Evolutionary conservation across 2,797 vertebrate genomes (phyloP).

Genomic region (Odontamblyopus rebecca): DNA sequence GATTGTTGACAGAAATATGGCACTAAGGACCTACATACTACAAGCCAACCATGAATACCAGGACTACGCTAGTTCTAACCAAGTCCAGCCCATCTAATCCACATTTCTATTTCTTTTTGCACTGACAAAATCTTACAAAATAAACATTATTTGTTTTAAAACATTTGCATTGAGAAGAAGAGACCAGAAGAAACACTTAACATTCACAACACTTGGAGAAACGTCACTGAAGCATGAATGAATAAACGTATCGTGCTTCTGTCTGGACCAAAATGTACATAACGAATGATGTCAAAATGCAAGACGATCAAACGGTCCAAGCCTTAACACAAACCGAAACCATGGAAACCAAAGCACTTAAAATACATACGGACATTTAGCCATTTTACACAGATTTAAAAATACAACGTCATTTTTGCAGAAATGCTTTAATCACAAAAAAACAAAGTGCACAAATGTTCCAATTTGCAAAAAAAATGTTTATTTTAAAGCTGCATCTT

Average conservation of each 20-base stretch:
- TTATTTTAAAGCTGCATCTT: not conserved
- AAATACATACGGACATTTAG: not conserved
- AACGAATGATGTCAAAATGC: constrained; percentile 7
- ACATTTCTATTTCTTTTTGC: not conserved
- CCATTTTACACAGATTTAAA: not conserved
- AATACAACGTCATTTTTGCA: not conserved
- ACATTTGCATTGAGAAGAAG: not conserved
- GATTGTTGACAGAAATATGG: not conserved
- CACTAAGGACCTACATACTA: no score
- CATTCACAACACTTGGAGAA: not conserved
- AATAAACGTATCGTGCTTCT: not conserved
- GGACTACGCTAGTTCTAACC: no score
- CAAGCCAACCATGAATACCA: no score
- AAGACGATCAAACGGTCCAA: constrained; percentile 7
- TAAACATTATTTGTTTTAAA: not conserved
- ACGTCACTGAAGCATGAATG: not conserved
- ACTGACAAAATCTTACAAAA: not conserved
- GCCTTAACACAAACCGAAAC: constrained; percentile 7
- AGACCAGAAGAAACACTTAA: not conserved
- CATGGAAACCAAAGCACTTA: constrained; percentile 13
- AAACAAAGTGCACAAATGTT: not conserved
- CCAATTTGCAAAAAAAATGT: not conserved
- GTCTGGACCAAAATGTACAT: constrained; percentile 3
- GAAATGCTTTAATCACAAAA: not conserved
- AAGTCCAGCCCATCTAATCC: no score